A percentile compares a stretch with the other conserved stretches of the same genome.
Evolutionary conservation across 2,888 invertebrate species (phyloP).

Genomic region (Scaptomyza flava): DNA sequence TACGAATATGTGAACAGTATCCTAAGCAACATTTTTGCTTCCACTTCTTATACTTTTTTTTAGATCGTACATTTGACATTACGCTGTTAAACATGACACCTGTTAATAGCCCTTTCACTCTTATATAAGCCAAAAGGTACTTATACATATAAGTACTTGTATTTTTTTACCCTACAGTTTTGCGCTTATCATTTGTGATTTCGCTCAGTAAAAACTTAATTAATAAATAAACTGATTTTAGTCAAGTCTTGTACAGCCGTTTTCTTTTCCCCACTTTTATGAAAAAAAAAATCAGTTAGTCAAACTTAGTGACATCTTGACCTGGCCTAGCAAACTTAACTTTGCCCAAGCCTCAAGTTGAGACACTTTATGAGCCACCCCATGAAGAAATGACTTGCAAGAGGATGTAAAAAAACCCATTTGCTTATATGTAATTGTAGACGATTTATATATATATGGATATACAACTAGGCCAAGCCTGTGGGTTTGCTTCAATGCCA

Average conservation of each 20-base stretch:
- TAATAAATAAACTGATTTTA: constrained; percentile 2
- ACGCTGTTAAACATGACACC: background rate
- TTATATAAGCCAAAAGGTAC: background rate
- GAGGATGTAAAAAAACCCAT: constrained; percentile 17
- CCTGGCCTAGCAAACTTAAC: constrained; percentile 33
- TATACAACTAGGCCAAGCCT: constrained; percentile 57
- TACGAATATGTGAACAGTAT: background rate
- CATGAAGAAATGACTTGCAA: constrained; percentile 21
- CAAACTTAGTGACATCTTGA: constrained; percentile 60
- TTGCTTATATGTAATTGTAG: constrained; percentile 23
- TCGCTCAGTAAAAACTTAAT: background rate
- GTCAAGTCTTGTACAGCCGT: too few species aligned
- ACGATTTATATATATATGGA: constrained; percentile 10
- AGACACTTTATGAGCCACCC: constrained; percentile 1
- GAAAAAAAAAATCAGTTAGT: background rate
- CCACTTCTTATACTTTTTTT: background rate
- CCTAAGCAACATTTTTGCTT: background rate
- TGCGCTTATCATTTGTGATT: constrained; percentile 22
- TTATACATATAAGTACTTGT: background rate
- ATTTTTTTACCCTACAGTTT: background rate
- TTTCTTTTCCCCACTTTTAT: background rate
- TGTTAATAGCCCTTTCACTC: background rate
- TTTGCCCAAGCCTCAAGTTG: constrained; percentile 5
- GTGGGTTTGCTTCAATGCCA: constrained; percentile 38
- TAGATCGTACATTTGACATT: background rate